phyloP scores from a whole-genome alignment of 1,140 invertebrate species.

The Calephelis nemesis region DNA sequence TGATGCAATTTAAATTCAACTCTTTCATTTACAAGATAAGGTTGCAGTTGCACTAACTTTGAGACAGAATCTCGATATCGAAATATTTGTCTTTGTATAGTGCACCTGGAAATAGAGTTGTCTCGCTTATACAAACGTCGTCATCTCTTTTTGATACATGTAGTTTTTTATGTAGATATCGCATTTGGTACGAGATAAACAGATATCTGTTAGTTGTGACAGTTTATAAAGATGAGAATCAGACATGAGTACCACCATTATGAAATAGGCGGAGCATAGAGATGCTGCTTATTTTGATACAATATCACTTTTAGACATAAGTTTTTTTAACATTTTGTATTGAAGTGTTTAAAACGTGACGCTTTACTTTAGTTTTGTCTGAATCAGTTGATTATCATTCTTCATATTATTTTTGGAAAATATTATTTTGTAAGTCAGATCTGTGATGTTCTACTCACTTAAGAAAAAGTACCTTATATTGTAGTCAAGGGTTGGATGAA shows the following conservation, averaged over 20 bases:
- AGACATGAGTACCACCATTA: conserved; percentile 66
- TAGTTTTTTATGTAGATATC: conserved; percentile 73
- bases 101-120: conserved; percentile 66
- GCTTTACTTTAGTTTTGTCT: too few species aligned
- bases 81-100: conserved; percentile 46
- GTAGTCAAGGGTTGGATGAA: too few species aligned
- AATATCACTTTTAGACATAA: conserved; percentile 1
- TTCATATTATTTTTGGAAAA: too few species aligned
- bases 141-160: conserved; percentile 67
- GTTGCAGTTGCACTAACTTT: conserved; percentile 68
- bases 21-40: conserved; percentile 51
- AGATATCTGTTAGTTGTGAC: conserved; percentile 59
- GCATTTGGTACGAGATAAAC: conserved; percentile 69
- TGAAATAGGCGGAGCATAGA: conserved; percentile 66
- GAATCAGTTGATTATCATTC: too few species aligned
- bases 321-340: not conserved
- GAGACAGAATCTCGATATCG: conserved; percentile 28
- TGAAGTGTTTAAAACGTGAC: too few species aligned
- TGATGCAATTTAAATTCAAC: conserved; percentile 54
- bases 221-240: conserved; percentile 46
- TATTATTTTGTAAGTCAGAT: too few species aligned
- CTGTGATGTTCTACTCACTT: too few species aligned
- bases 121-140: conserved; percentile 55
- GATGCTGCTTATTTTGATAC: conserved; percentile 22
- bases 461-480: too few species aligned